Conservation (phyloP, 2,797 vertebrate genomes). For the Chaenodraco wilsoni region DNA sequence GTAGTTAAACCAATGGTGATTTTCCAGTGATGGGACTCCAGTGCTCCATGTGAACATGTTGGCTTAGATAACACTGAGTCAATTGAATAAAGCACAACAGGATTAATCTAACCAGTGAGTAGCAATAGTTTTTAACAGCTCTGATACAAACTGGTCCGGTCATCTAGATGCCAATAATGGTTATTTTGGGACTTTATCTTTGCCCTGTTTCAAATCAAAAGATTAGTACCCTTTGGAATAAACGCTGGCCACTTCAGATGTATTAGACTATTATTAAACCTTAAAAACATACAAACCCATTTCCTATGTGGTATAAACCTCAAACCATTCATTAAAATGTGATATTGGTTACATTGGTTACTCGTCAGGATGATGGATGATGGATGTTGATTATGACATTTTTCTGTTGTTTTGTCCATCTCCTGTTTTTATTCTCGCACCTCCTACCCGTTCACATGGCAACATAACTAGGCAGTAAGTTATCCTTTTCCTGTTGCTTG, state of each 20-base stretch:
- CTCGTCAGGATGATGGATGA: constrained; percentile 5
- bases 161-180: background rate
- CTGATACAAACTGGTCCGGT: background rate
- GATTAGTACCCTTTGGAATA: background rate
- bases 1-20: background rate
- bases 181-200: background rate
- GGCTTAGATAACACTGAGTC: background rate
- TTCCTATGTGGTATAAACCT: constrained; percentile 8
- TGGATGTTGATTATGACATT: constrained; percentile 7
- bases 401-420: constrained; percentile 18
- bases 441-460: constrained; percentile 12
- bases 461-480: background rate
- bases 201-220: background rate
- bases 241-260: constrained; percentile 3
- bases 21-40: background rate
- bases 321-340: constrained; percentile 40
- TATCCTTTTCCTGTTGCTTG: no score
- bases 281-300: constrained; percentile 23
- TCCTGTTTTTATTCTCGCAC: background rate
- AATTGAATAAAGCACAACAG: background rate
- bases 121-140: background rate
- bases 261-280: constrained; percentile 7
- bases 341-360: constrained; percentile 33
- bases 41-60: background rate
- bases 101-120: background rate